Evolutionary conservation across 2,888 invertebrate species (phyloP), one percentile per base, ranked within the genome.

Genomic region (Pterobdella sp.): DNA sequence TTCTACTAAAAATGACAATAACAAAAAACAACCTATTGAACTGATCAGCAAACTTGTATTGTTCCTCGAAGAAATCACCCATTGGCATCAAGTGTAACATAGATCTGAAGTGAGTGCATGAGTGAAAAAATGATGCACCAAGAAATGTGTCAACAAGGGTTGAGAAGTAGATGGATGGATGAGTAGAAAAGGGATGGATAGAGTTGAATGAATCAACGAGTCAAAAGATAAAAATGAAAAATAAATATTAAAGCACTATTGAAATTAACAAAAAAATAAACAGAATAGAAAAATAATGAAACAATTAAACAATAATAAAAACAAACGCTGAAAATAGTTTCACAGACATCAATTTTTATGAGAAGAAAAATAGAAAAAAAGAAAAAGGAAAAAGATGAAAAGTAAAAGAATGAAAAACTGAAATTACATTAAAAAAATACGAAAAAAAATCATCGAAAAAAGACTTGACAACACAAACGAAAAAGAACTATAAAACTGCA

Each of bases 41-140:
- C 73, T 78, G 76, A 49, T 78, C 78, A 1, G 81, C 80, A 26
- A 83, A 79, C 60, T 78, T 79, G 77, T 83, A 83, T 76, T 83
- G 81, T 75, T 82, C 81, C 32, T 80, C 80, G 73, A 83, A 76
- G 75, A 82, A 81, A 64, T 76, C 76, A 18, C 81, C 81, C 79
- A 82, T 79, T 0, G 81, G 82, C 81, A 82, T 81, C 64, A 72
- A 29, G 18, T 74, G 36, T 34, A 74, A 32, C 70, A 72, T 72
- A 4, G 42, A 34, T 49, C 73, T 73, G 66, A n/a, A 31, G 1
- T 10, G 7, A 42, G 49, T 42, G 49, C 10, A 42, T n/a, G n/a
- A n/a, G n/a, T n/a, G n/a, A n/a, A n/a, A n/a, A n/a, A n/a, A n/a
- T n/a, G n/a, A n/a, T n/a, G n/a, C n/a, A n/a, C n/a, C n/a, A n/a